Percentiles rank a stretch among this genome's conserved stretches.
phyloP scores from a whole-genome alignment of 2,797 vertebrate species.

The Heliangelus exortis region DNA sequence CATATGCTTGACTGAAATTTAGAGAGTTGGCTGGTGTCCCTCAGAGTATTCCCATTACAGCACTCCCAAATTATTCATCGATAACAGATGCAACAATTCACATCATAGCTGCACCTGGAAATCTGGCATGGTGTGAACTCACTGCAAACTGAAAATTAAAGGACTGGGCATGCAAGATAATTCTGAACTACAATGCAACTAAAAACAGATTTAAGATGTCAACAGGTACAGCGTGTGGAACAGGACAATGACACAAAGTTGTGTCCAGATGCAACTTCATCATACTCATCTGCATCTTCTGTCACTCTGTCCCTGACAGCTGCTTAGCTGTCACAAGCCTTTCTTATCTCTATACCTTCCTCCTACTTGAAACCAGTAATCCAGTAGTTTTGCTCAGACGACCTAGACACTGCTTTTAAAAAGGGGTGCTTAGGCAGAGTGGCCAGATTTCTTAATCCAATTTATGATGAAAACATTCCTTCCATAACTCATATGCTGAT shows the following conservation, averaged over 20 bases:
- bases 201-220: background rate
- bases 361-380: background rate
- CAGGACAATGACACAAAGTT: background rate
- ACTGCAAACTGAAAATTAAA: background rate
- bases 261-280: background rate
- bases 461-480: background rate
- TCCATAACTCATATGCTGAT: background rate
- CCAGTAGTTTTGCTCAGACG: background rate
- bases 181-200: background rate
- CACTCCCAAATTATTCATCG: background rate
- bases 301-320: background rate
- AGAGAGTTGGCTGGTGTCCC: background rate
- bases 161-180: background rate
- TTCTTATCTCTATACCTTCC: background rate
- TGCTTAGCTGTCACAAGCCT: background rate
- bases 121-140: background rate
- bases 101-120: background rate
- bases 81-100: background rate
- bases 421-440: background rate
- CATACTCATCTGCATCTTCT: background rate
- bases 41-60: background rate
- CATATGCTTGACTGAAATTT: background rate
- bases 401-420: background rate
- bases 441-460: background rate
- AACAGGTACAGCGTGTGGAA: background rate